These are phyloP conservation scores for Clarias magur DNA, from an alignment of 2,113 vertebrate genomes.

Conservation along the genomic window DNA sequence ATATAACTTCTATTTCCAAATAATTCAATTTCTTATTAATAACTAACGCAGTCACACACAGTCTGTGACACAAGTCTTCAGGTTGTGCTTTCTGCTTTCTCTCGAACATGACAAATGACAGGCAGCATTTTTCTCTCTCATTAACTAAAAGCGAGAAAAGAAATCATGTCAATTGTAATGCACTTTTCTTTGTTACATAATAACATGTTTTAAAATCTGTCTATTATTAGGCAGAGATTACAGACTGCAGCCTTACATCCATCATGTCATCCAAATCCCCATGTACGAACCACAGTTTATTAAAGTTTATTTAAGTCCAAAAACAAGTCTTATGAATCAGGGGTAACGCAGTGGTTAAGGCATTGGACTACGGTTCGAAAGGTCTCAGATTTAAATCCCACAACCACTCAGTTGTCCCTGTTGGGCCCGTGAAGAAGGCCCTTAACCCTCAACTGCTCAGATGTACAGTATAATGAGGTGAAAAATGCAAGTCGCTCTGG, in stretches of 20 bases:
- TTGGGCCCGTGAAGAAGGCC: no score
- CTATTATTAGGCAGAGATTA: not conserved
- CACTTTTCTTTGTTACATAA: not conserved
- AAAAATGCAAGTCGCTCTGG: no score
- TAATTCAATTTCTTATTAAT: not conserved
- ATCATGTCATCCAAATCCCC: not conserved
- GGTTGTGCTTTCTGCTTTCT: not conserved
- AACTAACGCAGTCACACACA: not conserved
- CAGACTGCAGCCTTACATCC: not conserved
- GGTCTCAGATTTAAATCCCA: no score
- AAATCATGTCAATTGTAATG: not conserved
- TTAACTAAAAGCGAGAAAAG: not conserved
- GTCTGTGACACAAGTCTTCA: not conserved
- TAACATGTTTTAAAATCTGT: not conserved
- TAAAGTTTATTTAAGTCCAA: not conserved
- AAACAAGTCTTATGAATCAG: not conserved
- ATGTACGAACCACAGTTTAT: not conserved
- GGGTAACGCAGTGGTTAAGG: no score
- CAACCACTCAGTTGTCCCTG: no score
- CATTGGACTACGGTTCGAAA: no score
- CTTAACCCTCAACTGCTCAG: no score
- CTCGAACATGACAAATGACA: not conserved
- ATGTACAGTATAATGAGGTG: no score
- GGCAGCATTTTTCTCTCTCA: not conserved
- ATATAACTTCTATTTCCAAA: not conserved